Percentiles rank a stretch among this genome's conserved stretches.
Evolutionary conservation across 2,113 vertebrate species (phyloP).

Genomic region (Pteruthius melanotis): DNA sequence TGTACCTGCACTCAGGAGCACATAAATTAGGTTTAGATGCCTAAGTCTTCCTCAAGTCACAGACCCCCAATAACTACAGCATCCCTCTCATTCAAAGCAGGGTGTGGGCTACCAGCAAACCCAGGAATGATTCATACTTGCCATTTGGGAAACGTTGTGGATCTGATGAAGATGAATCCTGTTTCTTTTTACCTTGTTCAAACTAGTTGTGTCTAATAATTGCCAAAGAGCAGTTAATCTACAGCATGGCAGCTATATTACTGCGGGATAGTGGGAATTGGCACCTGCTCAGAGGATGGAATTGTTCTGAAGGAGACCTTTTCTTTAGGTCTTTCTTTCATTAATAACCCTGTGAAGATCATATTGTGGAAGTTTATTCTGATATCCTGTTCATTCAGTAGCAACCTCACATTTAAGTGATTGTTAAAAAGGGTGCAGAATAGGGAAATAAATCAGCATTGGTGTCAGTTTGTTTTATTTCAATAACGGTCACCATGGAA

Average conservation of each 20-base stretch:
- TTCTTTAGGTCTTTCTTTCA: neutral
- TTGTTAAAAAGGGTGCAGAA: slow-evolving; percentile 37
- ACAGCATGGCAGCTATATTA: neutral
- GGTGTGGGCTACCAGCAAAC: neutral
- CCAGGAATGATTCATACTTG: neutral
- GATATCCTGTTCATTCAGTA: slow-evolving; percentile 21
- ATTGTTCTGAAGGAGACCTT: neutral
- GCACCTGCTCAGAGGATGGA: neutral
- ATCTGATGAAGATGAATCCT: neutral
- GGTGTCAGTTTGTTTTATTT: slow-evolving; percentile 70
- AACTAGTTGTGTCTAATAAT: neutral
- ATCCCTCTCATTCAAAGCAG: neutral
- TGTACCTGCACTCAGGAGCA: neutral
- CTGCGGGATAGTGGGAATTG: neutral
- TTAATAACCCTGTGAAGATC: neutral
- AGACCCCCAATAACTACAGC: neutral
- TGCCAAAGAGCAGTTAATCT: neutral
- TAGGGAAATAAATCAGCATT: slow-evolving; percentile 47
- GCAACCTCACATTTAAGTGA: neutral
- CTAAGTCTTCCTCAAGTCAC: neutral
- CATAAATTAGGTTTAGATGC: neutral
- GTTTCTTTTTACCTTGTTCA: neutral
- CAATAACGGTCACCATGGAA: slow-evolving; percentile 74
- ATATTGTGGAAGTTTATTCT: neutral
- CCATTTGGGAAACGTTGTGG: neutral